These are phyloP conservation scores for Bryconaethiops microstoma DNA, from an alignment of 2,797 vertebrate genomes.

Conservation along the genomic window DNA sequence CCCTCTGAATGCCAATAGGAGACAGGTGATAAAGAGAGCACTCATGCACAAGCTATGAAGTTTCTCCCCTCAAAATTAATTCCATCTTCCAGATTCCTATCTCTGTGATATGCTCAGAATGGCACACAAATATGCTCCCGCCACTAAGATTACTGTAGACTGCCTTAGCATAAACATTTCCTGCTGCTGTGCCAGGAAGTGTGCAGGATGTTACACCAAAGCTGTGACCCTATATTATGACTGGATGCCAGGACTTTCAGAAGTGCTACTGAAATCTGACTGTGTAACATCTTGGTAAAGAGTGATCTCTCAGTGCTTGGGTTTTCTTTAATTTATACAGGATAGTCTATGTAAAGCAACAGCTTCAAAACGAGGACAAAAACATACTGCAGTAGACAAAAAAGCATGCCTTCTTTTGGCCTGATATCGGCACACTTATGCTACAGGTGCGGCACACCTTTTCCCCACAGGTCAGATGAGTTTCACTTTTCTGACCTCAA, in stretches of 20 bases:
- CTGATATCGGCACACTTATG: conserved; percentile 17
- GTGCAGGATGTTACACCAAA: conserved; percentile 42
- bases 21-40: conserved; percentile 91
- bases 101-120: conserved; percentile 92
- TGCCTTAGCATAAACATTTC: conserved; percentile 81
- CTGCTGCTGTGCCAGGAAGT: conserved; percentile 69
- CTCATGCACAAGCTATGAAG: conserved; percentile 87
- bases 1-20: conserved; percentile 89
- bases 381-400: conserved; percentile 23
- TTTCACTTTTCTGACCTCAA: conserved; percentile 6
- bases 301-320: background rate
- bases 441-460: conserved; percentile 40
- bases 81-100: conserved; percentile 96
- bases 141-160: conserved; percentile 85
- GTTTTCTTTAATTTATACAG: background rate
- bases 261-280: conserved; percentile 27
- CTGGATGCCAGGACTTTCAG: background rate
- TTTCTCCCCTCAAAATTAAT: conserved; percentile 92
- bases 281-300: background rate
- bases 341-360: background rate
- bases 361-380: background rate
- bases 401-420: conserved; percentile 35
- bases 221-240: conserved; percentile 33
- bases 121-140: conserved; percentile 89
- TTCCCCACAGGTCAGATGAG: conserved; percentile 14